Evolutionary conservation across 2,797 vertebrate species (phyloP), one percentile per base, ranked within the genome.

Genomic region (Chaetodon trifasciatus): DNA sequence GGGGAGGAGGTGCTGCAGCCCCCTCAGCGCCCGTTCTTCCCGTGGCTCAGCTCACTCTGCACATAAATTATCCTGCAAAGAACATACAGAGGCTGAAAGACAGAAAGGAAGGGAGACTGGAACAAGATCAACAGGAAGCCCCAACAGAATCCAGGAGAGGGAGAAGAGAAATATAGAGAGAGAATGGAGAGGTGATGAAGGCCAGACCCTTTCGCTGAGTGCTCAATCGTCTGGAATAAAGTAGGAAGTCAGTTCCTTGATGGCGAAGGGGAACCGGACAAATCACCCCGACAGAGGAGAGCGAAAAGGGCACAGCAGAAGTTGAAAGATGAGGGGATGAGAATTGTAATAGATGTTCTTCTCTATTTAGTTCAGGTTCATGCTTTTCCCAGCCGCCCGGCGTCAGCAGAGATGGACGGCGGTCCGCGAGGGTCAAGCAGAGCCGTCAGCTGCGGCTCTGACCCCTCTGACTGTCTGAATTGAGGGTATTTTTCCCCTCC

Each of bases 211-310:
- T 82, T 83, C 2, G 76, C 37, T 62, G 88, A 89, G 91, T 79
- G 91, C 75, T 91, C 90, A 89, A 86, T 93, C 89, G 47, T 85
- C 86, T 75, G 86, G 90, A 90, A 91, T 91, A 85, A 92, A 92
- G 88, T 53, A 81, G 75, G 61, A 52, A 82, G 84, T 81, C 83
- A 49, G 88, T 76, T 85, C 81, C 84, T 78, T 84, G 88, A 88
- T 88, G 82, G 82, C 47, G 3, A 79, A 85, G 86, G 89, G 81
- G 86, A 86, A 71, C 74, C n/a, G 70, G 85, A 91, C 91, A 89
- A 89, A 90, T 90, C 90, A 82, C 91, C 78, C 71, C 47, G 73
- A 69, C 81, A 69, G 82, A 89, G 84, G 82, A 76, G 88, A 84
- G 79, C 39, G 81, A 78, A 86, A 92, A 92, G 89, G 89, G 83